A percentile compares a stretch with the other conserved stretches of the same genome.
These are phyloP conservation scores for Scelioninae gen. 2 DNA, from an alignment of 2,888 invertebrate genomes.

Conservation along the genomic window DNA sequence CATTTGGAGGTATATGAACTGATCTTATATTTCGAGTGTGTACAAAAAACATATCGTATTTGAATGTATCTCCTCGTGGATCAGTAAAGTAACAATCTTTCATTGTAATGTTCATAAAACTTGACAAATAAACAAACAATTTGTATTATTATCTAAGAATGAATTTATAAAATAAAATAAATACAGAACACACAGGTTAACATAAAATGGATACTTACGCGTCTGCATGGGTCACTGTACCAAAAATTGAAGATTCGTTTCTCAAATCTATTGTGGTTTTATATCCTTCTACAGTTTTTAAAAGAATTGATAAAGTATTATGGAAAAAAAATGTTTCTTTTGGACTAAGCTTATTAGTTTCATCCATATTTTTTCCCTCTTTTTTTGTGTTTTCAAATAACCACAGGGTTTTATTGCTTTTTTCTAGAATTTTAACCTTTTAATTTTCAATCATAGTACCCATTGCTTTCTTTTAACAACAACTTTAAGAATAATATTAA, in stretches of 20 bases:
- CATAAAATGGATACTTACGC: conserved; percentile 76
- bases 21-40: conserved; percentile 81
- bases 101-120: conserved; percentile 83
- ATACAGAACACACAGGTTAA: not conserved
- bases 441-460: too few relatives aligned
- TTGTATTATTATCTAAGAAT: too few relatives aligned
- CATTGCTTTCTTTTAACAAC: too few relatives aligned
- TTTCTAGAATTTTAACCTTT: too few relatives aligned
- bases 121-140: conserved; percentile 70
- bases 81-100: conserved; percentile 80
- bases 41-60: conserved; percentile 81
- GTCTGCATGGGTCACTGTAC: conserved; percentile 79
- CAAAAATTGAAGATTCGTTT: conserved; percentile 81
- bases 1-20: conserved; percentile 79
- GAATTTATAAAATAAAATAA: not conserved
- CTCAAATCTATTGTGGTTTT: conserved; percentile 81
- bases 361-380: too few relatives aligned
- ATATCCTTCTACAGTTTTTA: conserved; percentile 79
- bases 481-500: too few relatives aligned
- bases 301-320: conserved; percentile 80
- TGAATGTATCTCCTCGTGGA: conserved; percentile 78
- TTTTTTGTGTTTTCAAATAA: too few relatives aligned
- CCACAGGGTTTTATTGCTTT: too few relatives aligned
- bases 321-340: conserved; percentile 76
- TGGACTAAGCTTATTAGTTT: conserved; percentile 3